phyloP scores from a whole-genome alignment of 2,797 vertebrate species.

The Sebastes trivittatus region DNA sequence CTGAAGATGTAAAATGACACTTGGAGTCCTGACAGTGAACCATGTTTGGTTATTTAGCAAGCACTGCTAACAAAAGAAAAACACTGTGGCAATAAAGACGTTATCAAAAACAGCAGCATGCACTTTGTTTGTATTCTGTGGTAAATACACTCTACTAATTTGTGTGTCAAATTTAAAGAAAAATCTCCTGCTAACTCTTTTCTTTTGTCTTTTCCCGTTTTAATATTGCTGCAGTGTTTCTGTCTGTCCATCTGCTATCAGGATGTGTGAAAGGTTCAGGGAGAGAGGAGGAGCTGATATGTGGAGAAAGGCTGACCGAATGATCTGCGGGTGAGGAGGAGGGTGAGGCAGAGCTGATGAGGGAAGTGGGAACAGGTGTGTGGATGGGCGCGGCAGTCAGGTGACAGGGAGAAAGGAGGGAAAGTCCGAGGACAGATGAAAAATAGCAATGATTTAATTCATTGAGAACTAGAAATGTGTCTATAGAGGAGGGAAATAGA shows the following conservation, averaged over 20 bases:
- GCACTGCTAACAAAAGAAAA: neutral
- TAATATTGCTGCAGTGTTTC: too few relatives aligned
- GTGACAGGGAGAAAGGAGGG: neutral
- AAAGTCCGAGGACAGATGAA: neutral
- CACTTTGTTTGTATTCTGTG: neutral
- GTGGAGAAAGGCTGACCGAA: neutral
- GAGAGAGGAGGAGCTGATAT: too few relatives aligned
- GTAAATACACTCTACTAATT: neutral
- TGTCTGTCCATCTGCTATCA: too few relatives aligned
- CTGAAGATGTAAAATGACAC: neutral
- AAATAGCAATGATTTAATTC: neutral
- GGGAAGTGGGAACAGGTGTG: neutral
- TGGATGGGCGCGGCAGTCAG: neutral
- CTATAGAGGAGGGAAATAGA: neutral
- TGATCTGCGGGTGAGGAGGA: neutral
- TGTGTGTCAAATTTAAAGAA: neutral
- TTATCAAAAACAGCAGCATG: neutral
- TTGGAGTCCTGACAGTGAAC: neutral
- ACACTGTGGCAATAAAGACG: neutral
- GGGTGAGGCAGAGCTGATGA: neutral
- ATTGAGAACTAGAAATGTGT: neutral
- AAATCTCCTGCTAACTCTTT: neutral
- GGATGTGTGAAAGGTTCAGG: too few relatives aligned
- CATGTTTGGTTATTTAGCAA: neutral
- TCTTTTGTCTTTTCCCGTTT: neutral